These are phyloP conservation scores for Microchrysa polita DNA, from an alignment of 2,888 invertebrate genomes.

Conservation along the genomic window DNA sequence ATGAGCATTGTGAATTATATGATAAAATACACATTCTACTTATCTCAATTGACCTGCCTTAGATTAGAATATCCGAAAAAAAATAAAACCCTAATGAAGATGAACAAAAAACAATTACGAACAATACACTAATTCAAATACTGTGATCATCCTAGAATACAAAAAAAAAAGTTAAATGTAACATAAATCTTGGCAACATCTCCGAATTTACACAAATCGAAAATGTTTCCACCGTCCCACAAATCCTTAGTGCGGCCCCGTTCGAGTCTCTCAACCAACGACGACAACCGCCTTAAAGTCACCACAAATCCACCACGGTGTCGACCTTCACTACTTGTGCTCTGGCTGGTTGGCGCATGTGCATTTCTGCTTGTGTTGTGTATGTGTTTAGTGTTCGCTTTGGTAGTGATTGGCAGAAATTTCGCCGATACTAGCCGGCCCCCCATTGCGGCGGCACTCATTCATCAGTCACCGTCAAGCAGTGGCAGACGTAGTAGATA, in stretches of 20 bases:
- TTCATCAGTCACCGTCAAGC: not conserved
- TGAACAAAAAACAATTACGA: too few species aligned
- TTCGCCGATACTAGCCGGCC: conserved; percentile 14
- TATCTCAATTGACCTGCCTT: too few species aligned
- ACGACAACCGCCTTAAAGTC: conserved; percentile 60
- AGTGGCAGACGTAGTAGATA: not conserved
- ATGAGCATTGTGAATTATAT: too few species aligned
- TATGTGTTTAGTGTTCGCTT: conserved; percentile 59
- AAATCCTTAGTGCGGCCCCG: conserved; percentile 58
- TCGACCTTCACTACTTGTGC: conserved; percentile 53
- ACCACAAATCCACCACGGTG: conserved; percentile 54
- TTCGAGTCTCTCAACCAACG: conserved; percentile 62
- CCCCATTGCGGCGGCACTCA: not conserved
- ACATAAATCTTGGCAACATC: too few species aligned
- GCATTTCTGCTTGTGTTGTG: conserved; percentile 61
- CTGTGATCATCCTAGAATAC: too few species aligned
- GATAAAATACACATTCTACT: too few species aligned
- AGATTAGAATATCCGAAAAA: too few species aligned
- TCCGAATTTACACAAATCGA: conserved; percentile 28
- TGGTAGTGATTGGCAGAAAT: conserved; percentile 61
- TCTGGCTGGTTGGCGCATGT: conserved; percentile 61
- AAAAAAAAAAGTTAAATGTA: too few species aligned
- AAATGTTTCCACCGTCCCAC: conserved; percentile 58
- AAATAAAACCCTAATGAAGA: too few species aligned
- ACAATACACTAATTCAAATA: too few species aligned